Evolutionary conservation across 1,140 invertebrate genomes (phyloP).

Genomic region (Ylistrum balloti): DNA sequence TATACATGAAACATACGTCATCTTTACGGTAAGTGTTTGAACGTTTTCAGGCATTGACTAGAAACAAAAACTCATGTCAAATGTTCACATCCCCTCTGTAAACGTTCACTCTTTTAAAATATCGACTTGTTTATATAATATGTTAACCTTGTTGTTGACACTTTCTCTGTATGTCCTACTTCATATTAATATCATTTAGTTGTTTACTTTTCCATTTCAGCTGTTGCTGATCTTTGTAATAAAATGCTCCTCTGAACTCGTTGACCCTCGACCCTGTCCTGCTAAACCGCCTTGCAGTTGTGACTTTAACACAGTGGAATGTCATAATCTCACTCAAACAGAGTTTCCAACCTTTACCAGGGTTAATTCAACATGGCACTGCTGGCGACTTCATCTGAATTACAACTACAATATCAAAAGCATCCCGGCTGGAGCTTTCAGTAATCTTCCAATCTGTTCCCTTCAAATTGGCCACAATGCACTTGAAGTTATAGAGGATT

Average conservation of each 20-base stretch:
- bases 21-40: too few relatives aligned
- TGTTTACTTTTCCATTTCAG: neutral
- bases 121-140: too few relatives aligned
- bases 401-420: neutral
- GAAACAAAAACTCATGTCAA: too few relatives aligned
- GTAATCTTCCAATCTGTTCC: neutral
- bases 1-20: too few relatives aligned
- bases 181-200: too few relatives aligned
- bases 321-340: neutral
- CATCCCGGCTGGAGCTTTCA: neutral
- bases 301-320: neutral
- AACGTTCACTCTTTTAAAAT: too few relatives aligned
- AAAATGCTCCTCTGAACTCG: neutral
- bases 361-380: neutral
- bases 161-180: too few relatives aligned
- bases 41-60: too few relatives aligned
- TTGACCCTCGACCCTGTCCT: neutral
- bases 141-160: too few relatives aligned
- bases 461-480: neutral
- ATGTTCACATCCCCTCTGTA: too few relatives aligned
- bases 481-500: neutral
- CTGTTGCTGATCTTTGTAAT: neutral
- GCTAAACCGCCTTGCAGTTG: neutral
- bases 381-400: neutral
- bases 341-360: neutral